These are phyloP conservation scores for Dendrolimus punctatus DNA, from an alignment of 1,140 invertebrate genomes.

Conservation along the genomic window DNA sequence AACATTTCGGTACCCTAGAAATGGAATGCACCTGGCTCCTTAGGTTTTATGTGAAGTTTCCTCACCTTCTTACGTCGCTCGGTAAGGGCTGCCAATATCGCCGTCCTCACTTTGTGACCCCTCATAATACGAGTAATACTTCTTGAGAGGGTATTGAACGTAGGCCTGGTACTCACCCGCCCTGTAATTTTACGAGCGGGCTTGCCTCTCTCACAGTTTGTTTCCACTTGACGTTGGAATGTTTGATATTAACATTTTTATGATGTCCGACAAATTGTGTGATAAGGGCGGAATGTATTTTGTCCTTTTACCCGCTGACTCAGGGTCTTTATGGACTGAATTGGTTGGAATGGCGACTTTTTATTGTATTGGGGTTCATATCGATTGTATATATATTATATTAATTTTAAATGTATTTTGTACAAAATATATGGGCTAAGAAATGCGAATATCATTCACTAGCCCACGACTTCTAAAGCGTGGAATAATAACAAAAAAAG, in stretches of 20 bases:
- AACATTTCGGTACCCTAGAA: constrained; percentile 57
- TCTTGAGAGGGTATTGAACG: constrained; percentile 63
- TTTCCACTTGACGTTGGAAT: constrained; percentile 25
- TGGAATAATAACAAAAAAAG: too few relatives aligned
- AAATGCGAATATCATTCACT: too few relatives aligned
- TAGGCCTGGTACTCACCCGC: constrained; percentile 31
- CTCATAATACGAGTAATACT: constrained; percentile 66
- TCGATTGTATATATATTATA: too few relatives aligned
- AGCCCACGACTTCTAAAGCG: too few relatives aligned
- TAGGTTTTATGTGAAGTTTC: constrained; percentile 66
- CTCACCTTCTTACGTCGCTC: constrained; percentile 56
- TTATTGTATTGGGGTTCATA: too few relatives aligned
- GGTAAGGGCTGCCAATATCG: constrained; percentile 62
- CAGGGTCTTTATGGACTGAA: too few relatives aligned
- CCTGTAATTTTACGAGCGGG: constrained; percentile 48
- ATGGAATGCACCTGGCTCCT: constrained; percentile 68
- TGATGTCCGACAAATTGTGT: constrained; percentile 21
- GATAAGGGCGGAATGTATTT: constrained; percentile 14
- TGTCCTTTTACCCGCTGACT: constrained; percentile 1
- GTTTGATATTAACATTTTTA: constrained; percentile 29
- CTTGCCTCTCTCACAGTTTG: constrained; percentile 28
- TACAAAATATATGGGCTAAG: too few relatives aligned
- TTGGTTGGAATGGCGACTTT: too few relatives aligned
- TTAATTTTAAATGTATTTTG: too few relatives aligned
- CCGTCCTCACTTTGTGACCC: constrained; percentile 66